Evolutionary conservation across 2,113 vertebrate genomes (phyloP).

Genomic region (Orcinus orca): DNA sequence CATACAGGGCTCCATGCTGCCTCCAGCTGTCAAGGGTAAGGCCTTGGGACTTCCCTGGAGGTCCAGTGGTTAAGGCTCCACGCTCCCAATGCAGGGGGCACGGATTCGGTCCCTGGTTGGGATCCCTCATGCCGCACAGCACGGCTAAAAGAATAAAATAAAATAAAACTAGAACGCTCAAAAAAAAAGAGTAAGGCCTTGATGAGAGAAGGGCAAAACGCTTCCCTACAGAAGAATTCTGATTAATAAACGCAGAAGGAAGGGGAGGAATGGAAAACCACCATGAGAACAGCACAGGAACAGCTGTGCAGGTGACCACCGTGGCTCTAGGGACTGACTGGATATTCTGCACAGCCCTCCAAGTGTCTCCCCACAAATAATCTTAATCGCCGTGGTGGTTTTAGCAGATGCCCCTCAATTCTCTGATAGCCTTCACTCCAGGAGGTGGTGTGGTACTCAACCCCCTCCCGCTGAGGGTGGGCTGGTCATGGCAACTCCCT

Average conservation of each 20-base stretch:
- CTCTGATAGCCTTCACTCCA: not conserved
- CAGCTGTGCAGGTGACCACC: no score
- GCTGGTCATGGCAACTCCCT: not conserved
- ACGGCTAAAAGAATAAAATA: no score
- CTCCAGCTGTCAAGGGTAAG: not conserved
- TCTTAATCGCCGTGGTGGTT: not conserved
- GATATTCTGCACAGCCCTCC: not conserved
- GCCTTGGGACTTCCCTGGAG: not conserved
- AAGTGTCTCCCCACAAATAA: not conserved
- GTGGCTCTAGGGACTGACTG: not conserved
- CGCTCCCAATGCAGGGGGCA: not conserved
- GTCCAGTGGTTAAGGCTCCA: not conserved
- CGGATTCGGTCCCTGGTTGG: not conserved
- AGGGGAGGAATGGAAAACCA: not conserved
- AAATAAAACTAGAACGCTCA: no score
- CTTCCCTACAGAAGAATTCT: no score
- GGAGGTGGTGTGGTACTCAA: not conserved
- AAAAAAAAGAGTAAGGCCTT: not conserved
- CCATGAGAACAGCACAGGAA: rapidly evolving
- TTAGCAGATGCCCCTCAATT: not conserved
- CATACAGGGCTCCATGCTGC: not conserved
- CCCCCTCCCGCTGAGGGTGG: no score
- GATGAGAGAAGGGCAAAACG: no score
- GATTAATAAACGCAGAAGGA: not conserved
- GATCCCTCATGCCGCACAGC: not conserved